These are phyloP conservation scores for Tetramorium simillimum DNA, from an alignment of 1,140 invertebrate genomes.

Conservation along the genomic window DNA sequence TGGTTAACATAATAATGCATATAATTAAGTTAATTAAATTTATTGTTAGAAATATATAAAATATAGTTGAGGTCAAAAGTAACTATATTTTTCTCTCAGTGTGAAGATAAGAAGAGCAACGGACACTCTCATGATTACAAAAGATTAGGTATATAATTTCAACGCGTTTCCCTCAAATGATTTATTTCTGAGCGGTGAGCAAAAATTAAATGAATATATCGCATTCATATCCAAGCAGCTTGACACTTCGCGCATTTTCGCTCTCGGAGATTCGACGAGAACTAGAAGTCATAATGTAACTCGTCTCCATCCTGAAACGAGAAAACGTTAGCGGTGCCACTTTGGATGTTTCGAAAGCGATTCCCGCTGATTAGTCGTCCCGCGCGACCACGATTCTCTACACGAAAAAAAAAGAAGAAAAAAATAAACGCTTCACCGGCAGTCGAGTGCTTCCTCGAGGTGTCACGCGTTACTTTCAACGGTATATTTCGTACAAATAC, in stretches of 20 bases:
- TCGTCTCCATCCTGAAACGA: slow-evolving; percentile 22
- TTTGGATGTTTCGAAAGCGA: slow-evolving; percentile 33
- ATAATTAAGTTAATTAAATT: no score
- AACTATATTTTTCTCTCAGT: no score
- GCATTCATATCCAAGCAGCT: neutral
- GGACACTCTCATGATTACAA: neutral
- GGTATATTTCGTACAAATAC: slow-evolving; percentile 73
- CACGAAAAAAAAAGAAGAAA: slow-evolving; percentile 5
- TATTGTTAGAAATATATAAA: no score
- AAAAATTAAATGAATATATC: neutral
- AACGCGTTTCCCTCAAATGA: neutral
- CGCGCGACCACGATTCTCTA: slow-evolving; percentile 38
- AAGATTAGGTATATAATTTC: neutral
- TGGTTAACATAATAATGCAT: no score
- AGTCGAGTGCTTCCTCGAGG: slow-evolving; percentile 61
- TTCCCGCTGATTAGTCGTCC: slow-evolving; percentile 22
- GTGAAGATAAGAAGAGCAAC: neutral
- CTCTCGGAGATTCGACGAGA: slow-evolving; percentile 16
- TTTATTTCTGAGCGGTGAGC: neutral
- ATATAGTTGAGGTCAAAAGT: no score
- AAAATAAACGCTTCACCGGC: slow-evolving; percentile 35
- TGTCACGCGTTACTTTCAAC: slow-evolving; percentile 72
- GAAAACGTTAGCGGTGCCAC: slow-evolving; percentile 6
- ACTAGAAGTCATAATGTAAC: neutral
- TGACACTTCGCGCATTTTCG: slow-evolving; percentile 19